phyloP scores from a whole-genome alignment of 2,888 invertebrate species.

The Latrodectus elegans region DNA sequence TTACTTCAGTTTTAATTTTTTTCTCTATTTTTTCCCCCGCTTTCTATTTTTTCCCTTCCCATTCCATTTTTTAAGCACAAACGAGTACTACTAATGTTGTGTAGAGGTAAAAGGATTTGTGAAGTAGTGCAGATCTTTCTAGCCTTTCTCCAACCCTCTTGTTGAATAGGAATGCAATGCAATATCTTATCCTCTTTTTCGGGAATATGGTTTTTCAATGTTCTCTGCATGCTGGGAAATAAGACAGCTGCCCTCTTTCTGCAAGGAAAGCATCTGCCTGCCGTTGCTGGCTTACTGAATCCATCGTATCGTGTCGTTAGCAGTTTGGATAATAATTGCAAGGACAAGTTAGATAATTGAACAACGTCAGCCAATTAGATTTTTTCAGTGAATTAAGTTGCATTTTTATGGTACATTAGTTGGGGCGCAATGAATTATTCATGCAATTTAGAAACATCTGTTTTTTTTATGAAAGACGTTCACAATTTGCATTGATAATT shows the following conservation, averaged over 20 bases:
- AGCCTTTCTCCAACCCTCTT: background rate
- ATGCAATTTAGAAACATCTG: too few relatives aligned
- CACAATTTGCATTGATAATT: too few relatives aligned
- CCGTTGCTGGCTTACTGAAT: too few relatives aligned
- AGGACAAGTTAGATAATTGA: too few relatives aligned
- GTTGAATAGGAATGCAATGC: background rate
- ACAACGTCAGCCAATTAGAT: too few relatives aligned
- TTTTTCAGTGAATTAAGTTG: too few relatives aligned
- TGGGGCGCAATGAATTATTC: too few relatives aligned
- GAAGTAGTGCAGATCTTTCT: background rate
- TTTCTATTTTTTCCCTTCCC: background rate
- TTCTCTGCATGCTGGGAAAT: slow-evolving; percentile 30
- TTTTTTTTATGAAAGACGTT: too few relatives aligned
- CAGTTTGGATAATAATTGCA: too few relatives aligned
- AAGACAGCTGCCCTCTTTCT: slow-evolving; percentile 33
- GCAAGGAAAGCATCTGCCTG: background rate
- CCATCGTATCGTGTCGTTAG: too few relatives aligned
- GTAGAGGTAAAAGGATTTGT: background rate
- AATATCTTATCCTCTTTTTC: slow-evolving; percentile 12
- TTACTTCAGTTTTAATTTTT: background rate
- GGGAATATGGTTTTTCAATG: slow-evolving; percentile 17
- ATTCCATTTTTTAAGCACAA: background rate
- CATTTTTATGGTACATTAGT: too few relatives aligned
- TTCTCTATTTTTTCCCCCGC: background rate
- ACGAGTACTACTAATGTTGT: background rate